Evolutionary conservation across 2,888 invertebrate genomes (phyloP).

Genomic region (Philereme vetulata): DNA sequence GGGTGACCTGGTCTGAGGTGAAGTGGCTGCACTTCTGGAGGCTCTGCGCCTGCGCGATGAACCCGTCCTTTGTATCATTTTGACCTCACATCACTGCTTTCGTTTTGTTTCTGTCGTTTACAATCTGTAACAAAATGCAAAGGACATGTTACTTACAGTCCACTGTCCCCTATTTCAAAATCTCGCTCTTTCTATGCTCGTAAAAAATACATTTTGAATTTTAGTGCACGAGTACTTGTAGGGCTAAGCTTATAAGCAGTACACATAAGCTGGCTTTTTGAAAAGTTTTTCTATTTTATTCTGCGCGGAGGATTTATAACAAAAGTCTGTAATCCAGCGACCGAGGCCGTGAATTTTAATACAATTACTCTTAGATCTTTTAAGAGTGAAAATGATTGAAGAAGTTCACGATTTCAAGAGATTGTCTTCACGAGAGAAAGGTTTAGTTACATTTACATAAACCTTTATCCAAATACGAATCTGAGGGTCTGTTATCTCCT

Average conservation of each 20-base stretch:
- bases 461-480: too few species aligned
- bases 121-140: conserved; percentile 44
- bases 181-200: too few species aligned
- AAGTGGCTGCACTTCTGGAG: conserved; percentile 86
- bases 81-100: conserved; percentile 35
- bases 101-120: neutral
- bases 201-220: too few species aligned
- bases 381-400: conserved; percentile 28
- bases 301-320: conserved; percentile 37
- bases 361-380: conserved; percentile 31
- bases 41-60: conserved; percentile 87
- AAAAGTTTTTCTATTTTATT: conserved; percentile 21
- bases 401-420: conserved; percentile 17
- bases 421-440: neutral
- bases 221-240: too few species aligned
- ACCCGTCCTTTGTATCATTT: conserved; percentile 86
- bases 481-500: too few species aligned
- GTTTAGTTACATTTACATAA: too few species aligned
- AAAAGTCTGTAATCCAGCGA: conserved; percentile 47
- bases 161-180: too few species aligned
- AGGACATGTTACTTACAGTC: neutral
- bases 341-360: conserved; percentile 47
- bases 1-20: conserved; percentile 83
- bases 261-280: neutral
- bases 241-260: too few species aligned